Evolutionary conservation across 2,888 invertebrate species (phyloP).

Genomic region (Tenthredo mesomela): DNA sequence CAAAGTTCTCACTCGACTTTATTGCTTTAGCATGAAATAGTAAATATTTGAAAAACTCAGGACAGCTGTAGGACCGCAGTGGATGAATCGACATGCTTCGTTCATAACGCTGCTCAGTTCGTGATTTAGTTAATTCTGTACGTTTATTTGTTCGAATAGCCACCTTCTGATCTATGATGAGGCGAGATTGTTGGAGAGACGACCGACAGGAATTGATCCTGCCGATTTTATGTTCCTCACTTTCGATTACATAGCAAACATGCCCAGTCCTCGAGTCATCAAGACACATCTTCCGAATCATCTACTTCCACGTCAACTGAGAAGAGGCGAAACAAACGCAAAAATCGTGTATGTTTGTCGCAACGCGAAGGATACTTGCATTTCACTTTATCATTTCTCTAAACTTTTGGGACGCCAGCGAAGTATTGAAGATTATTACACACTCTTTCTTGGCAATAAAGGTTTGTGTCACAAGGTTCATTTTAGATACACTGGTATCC

Average conservation of each 20-base stretch:
- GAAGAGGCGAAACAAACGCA: slow-evolving; percentile 73
- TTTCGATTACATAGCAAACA: slow-evolving; percentile 72
- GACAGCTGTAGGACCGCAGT: too few species aligned
- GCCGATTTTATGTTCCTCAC: slow-evolving; percentile 65
- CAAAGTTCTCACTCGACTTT: too few species aligned
- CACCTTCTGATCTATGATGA: not conserved
- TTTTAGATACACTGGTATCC: too few species aligned
- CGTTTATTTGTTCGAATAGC: not conserved
- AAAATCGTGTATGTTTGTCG: slow-evolving; percentile 86
- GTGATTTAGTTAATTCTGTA: not conserved
- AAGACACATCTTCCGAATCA: slow-evolving; percentile 84
- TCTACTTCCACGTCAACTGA: slow-evolving; percentile 80
- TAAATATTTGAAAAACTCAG: too few species aligned
- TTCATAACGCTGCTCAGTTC: not conserved
- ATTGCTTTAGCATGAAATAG: too few species aligned
- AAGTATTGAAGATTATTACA: slow-evolving; percentile 81
- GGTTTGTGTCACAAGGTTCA: slow-evolving; percentile 74
- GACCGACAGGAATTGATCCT: slow-evolving; percentile 57
- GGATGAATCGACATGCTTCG: too few species aligned
- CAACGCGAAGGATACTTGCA: slow-evolving; percentile 86
- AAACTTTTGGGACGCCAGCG: slow-evolving; percentile 81
- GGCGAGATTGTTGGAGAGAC: not conserved
- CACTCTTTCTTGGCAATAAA: slow-evolving; percentile 82
- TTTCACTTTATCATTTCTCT: slow-evolving; percentile 86
- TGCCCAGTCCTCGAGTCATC: slow-evolving; percentile 81